Conservation (phyloP, 2,888 invertebrate species). For the Meliscaeva auricollis region DNA sequence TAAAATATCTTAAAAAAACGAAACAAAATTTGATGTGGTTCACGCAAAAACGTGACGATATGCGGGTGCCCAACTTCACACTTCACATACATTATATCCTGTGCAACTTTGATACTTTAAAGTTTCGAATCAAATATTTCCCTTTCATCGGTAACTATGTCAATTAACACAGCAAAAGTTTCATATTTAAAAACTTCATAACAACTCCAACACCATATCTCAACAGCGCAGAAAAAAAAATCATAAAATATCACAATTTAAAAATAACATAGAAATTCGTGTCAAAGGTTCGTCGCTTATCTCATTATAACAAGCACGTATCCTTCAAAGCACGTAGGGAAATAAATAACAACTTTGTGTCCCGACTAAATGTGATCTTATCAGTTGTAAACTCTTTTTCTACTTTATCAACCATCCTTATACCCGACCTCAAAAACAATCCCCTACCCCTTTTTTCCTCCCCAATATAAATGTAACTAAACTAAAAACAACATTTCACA, state of each 20-base stretch:
- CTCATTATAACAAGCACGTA: conserved; percentile 30
- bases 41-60: too few relatives aligned
- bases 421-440: background rate
- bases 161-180: background rate
- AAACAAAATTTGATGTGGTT: too few relatives aligned
- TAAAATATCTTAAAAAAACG: too few relatives aligned
- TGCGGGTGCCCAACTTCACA: too few relatives aligned
- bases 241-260: background rate
- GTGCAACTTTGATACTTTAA: too few relatives aligned
- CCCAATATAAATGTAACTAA: background rate
- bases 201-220: background rate
- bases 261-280: conserved; percentile 35
- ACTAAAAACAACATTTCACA: conserved; percentile 35
- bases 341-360: conserved; percentile 48
- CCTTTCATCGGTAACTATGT: background rate
- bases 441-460: background rate
- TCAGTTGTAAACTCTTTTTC: conserved; percentile 55
- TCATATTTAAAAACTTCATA: background rate
- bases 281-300: conserved; percentile 50
- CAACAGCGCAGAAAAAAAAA: background rate
- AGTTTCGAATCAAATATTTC: too few relatives aligned
- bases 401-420: conserved; percentile 8
- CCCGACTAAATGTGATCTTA: conserved; percentile 46
- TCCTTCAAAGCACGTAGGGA: conserved; percentile 40
- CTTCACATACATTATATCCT: too few relatives aligned